Evolutionary conservation across 2,888 invertebrate species (phyloP).

Genomic region (Cephonodes hylas): DNA sequence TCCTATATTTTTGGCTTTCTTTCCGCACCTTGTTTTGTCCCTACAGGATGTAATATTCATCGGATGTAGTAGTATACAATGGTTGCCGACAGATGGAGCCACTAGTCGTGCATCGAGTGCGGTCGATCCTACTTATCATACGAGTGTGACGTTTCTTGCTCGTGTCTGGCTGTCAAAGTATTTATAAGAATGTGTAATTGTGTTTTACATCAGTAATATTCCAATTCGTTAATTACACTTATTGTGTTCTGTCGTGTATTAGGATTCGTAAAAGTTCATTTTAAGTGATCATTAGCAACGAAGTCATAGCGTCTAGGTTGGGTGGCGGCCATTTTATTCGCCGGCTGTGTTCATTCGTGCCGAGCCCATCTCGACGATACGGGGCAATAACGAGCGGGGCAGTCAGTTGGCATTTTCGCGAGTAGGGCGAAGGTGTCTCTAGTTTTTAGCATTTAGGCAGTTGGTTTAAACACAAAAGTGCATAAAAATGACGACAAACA

Average conservation of each 20-base stretch:
- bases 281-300: conserved; percentile 54
- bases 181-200: conserved; percentile 54
- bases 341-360: conserved; percentile 79
- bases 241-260: conserved; percentile 36
- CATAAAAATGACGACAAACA: conserved; percentile 90
- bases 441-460: conserved; percentile 69
- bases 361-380: conserved; percentile 77
- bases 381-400: conserved; percentile 66
- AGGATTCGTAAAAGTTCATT: conserved; percentile 29
- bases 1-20: conserved; percentile 62
- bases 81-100: conserved; percentile 71
- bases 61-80: conserved; percentile 38
- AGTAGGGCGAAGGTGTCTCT: conserved; percentile 77
- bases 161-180: conserved; percentile 66
- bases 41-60: conserved; percentile 51
- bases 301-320: conserved; percentile 61
- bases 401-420: conserved; percentile 81
- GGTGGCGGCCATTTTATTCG: conserved; percentile 79
- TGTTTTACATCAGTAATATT: conserved; percentile 47
- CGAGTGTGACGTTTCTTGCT: conserved; percentile 64
- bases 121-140: conserved; percentile 48
- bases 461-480: conserved; percentile 67
- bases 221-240: conserved; percentile 38
- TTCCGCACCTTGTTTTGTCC: conserved; percentile 53
- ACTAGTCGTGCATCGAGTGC: conserved; percentile 47